Evolutionary conservation across 1,140 invertebrate genomes (phyloP), one percentile per base, ranked within the genome.

Genomic region (Agrilus planipennis): DNA sequence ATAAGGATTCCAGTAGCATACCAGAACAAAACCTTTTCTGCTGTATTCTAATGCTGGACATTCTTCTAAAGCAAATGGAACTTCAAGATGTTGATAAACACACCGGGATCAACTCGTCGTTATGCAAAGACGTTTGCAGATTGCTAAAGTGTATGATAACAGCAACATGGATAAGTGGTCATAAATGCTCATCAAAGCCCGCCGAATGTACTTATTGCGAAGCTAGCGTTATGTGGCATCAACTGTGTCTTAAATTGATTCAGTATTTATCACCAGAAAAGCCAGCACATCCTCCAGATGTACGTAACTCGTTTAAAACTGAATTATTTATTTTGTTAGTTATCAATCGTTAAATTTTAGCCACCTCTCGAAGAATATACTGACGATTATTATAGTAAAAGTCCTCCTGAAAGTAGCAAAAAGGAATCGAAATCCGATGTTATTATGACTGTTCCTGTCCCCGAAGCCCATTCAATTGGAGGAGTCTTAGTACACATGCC

Each of bases 21-120:
- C 67, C 72, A 14, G 81, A 84, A 51, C 68, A 84, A 21, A 86
- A 86, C 60, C 66, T 96, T 5, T 87, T 86, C 3, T 95, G 92
- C 55, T 95, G 89, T 61, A 89, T 97, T 45, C 73, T 97, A 2
- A 97, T 97, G 91, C 67, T 97, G 38, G 94, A 98, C 62, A 82
- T 97, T 46, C 63, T 95, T 23, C 65, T 95, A 3, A 94, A 94
- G 70, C 94, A 99, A 84, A 81, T 97, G 77, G 89, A 96, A 57
- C 67, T 97, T 2, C 92, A 96, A 67, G 84, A 89, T 47, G 72
- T 88, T n/a, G 84, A 86, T 41, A 76, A 77, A 43, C 83, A 93
- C 52, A 70, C 72, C 39, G 87, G 87, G 32, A 72, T 91, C 29
- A 78, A 84, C 51, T 84, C 80, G 11, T 70, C 70, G 34, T 75